Evolutionary conservation across 92 coral and sea anemone species (phyloP), one percentile per base, ranked within the genome.

Genomic region (Pocillopora grandis): DNA sequence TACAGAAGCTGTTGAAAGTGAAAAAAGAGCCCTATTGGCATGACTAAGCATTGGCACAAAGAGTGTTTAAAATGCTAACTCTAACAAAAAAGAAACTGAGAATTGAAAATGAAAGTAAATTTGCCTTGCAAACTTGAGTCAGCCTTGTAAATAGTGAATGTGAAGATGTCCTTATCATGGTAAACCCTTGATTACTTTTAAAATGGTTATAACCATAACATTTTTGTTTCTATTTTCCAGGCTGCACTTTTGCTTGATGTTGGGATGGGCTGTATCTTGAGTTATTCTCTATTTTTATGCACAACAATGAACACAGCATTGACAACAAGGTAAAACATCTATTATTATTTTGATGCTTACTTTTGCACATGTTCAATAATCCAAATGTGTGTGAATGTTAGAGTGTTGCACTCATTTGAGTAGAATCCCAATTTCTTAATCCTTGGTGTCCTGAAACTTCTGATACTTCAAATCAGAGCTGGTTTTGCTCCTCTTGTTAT

Each of bases 201-300:
- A 64, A 62, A 62, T 65, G 10, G 23, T 19, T 10, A 19, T 21
- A 27, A 31, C 15, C 15, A 58, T 27, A 37, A 58, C 0, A 0
- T 58, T 19, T 20, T 83, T 8, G 15, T 66, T 76, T 42, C 62
- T 52, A 35, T 75, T 78, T 90, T 59, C 0, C 73, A 96, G 98
- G 86, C 80, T 59, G 91, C 91, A 20, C 70, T 96, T 57, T 14
- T 89, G 10, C 21, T 90, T 33, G 98, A 92, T 87, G 92, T 94
- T 56, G 72, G 90, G 37, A 67, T 96, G 90, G 98, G 98, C 14
- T 90, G 96, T 80, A 12, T 94, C 14, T 76, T 96, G 66, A 96
- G 92, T 86, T 96, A 94, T 88, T 94, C 99, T 19, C 89, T 96
- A 58, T 96, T 96, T 73, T 95, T 96, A 66, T 96, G 99, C 80